Percentiles rank a stretch among this genome's conserved stretches.
Evolutionary conservation across 2,113 vertebrate species (phyloP).

Genomic region (Edolisoma coerulescens): DNA sequence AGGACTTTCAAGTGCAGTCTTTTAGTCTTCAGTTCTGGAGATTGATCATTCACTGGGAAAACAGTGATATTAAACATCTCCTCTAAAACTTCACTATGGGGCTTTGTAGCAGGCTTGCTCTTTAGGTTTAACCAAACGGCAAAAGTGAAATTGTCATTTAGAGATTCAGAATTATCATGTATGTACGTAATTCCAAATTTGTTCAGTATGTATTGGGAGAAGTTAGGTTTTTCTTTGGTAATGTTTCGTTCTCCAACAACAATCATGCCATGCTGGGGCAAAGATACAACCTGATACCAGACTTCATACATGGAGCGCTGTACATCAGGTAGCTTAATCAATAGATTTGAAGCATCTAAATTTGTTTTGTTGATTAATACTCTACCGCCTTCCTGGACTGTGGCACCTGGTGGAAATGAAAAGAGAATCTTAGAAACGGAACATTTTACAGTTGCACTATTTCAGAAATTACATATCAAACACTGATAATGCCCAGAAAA

Average conservation of each 20-base stretch:
- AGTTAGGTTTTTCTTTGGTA: slow-evolving; percentile 85
- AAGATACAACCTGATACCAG: slow-evolving; percentile 84
- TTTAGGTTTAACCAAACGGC: slow-evolving; percentile 84
- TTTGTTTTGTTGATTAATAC: slow-evolving; percentile 80
- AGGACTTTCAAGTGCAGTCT: slow-evolving; percentile 76
- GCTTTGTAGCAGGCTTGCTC: slow-evolving; percentile 72
- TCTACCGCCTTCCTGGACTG: slow-evolving; percentile 81
- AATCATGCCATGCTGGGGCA: slow-evolving; percentile 82
- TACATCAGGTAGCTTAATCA: slow-evolving; percentile 77
- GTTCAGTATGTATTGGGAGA: slow-evolving; percentile 85
- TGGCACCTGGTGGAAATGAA: slow-evolving; percentile 70
- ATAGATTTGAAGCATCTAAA: slow-evolving; percentile 86
- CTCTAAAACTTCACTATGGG: slow-evolving; percentile 72
- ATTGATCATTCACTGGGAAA: slow-evolving; percentile 82
- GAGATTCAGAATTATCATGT: slow-evolving; percentile 87
- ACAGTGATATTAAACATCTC: slow-evolving; percentile 86
- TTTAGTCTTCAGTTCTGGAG: slow-evolving; percentile 86
- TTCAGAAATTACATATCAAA: background rate
- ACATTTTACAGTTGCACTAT: background rate
- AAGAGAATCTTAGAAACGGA: background rate
- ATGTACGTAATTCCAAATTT: slow-evolving; percentile 83
- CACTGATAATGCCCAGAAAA: background rate
- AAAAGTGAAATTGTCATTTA: slow-evolving; percentile 80
- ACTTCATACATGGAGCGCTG: slow-evolving; percentile 80
- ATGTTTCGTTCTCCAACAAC: slow-evolving; percentile 83